Evolutionary conservation across 2,888 invertebrate genomes (phyloP), one percentile per base, ranked within the genome.

Genomic region (Mechanitis messenoides): DNA sequence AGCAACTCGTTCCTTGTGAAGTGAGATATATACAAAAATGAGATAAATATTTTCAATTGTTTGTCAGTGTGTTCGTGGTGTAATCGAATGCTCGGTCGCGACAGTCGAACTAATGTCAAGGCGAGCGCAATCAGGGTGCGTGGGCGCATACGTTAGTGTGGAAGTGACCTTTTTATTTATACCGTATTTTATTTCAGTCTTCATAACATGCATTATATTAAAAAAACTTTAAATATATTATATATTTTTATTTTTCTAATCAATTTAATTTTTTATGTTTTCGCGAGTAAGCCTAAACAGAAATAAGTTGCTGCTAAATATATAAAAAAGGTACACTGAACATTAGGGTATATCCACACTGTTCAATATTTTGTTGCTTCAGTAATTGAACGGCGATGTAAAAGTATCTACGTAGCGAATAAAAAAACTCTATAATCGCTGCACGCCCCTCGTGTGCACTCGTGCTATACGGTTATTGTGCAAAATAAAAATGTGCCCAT

Each of bases 361-460:
- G 78, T 47, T 50, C 70, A 59, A 59, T 74, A 69, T 69, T 72
- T 80, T 81, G 78, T 81, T 83, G 82, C 81, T 79, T 80, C 85
- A 75, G 87, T 89, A 88, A 89, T 88, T 88, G 88, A 88, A 88
- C 89, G 87, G 84, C 87, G 84, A 87, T 89, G 89, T 89, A 86
- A 88, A 88, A 89, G 87, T 85, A 87, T 88, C 88, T 87, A 88
- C 88, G 86, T 79, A 74, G 80, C 84, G 84, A 86, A 85, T 81
- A 72, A 86, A 84, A 84, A 84, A 85, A 83, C 83, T 74, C 77
- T 76, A 84, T 87, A 88, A 88, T 88, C 86, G 87, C 84, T 74
- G 85, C 83, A 82, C 83, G 84, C 78, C 77, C 77, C 84, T 83
- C 83, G 85, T 82, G 50, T 81, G 74, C 77, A 73, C 70, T 71